A percentile compares a stretch with the other conserved stretches of the same genome.
Conservation (phyloP, 2,888 invertebrate genomes). For the Melanchra persicariae region DNA sequence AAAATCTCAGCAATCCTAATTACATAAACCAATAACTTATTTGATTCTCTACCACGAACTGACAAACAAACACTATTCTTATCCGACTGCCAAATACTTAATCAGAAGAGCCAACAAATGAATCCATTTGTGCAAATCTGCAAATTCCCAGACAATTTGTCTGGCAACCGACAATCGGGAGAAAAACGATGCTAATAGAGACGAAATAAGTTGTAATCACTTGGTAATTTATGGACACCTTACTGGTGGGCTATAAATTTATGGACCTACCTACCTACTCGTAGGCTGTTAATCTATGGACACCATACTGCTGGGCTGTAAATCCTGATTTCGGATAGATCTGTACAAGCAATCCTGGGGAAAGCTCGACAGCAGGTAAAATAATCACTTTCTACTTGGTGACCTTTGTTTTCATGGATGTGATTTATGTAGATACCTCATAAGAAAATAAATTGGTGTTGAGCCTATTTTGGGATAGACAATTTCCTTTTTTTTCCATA, state of each 20-base stretch:
- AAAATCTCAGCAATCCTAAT: slow-evolving; percentile 15
- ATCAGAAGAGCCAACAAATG: slow-evolving; percentile 38
- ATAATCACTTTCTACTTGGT: slow-evolving; percentile 54
- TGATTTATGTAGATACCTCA: background rate
- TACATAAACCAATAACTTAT: background rate
- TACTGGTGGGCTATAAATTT: slow-evolving; percentile 49
- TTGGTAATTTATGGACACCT: slow-evolving; percentile 52
- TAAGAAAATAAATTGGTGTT: slow-evolving; percentile 16
- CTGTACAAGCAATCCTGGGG: slow-evolving; percentile 53
- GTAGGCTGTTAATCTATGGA: slow-evolving; percentile 43
- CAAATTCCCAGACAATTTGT: slow-evolving; percentile 45
- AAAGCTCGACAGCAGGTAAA: slow-evolving; percentile 54
- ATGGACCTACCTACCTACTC: too few relatives aligned
- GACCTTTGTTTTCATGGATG: slow-evolving; percentile 39
- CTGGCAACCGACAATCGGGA: slow-evolving; percentile 23
- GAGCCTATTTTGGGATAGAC: background rate
- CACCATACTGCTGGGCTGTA: slow-evolving; percentile 40
- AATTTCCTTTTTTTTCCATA: background rate
- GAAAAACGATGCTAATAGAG: slow-evolving; percentile 54
- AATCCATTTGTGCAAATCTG: slow-evolving; percentile 52
- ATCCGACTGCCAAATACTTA: slow-evolving; percentile 11
- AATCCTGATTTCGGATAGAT: slow-evolving; percentile 49
- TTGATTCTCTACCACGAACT: slow-evolving; percentile 9
- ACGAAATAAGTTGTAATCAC: slow-evolving; percentile 55
- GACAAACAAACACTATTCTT: slow-evolving; percentile 33